phyloP scores from a whole-genome alignment of 2,113 vertebrate genomes.

The Gasterosteus nipponicus region DNA sequence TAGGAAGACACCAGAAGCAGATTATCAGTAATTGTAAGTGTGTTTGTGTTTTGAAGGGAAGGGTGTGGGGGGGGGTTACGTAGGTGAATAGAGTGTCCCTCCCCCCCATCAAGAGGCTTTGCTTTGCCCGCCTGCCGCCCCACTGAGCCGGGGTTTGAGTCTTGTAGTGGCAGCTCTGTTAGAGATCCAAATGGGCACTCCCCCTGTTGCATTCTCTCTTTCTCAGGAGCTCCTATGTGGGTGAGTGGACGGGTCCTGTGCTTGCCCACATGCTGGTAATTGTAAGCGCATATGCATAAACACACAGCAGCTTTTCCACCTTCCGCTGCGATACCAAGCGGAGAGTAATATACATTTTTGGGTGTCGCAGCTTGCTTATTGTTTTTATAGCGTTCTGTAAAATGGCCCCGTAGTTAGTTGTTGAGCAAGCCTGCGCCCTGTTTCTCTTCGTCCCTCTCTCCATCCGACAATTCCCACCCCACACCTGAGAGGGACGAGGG shows the following conservation, averaged over 20 bases:
- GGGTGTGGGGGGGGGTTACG: slow-evolving; percentile 81
- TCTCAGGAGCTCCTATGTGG: slow-evolving; percentile 28
- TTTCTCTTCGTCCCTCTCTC: slow-evolving; percentile 20
- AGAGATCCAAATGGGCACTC: slow-evolving; percentile 90
- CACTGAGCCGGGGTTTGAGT: slow-evolving; percentile 93
- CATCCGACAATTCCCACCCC: slow-evolving; percentile 9
- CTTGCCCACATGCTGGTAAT: slow-evolving; percentile 23
- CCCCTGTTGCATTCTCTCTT: slow-evolving; percentile 28
- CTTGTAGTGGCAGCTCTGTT: slow-evolving; percentile 91
- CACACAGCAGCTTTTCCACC: slow-evolving; percentile 15
- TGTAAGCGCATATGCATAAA: slow-evolving; percentile 36
- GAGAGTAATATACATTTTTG: background rate
- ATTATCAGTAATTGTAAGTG: slow-evolving; percentile 96
- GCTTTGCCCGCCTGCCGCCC: slow-evolving; percentile 88
- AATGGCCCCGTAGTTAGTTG: background rate
- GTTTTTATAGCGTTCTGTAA: background rate
- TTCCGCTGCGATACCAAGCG: slow-evolving; percentile 14
- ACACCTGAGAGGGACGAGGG: slow-evolving; percentile 53
- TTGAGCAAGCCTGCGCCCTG: slow-evolving; percentile 12
- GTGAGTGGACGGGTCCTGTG: slow-evolving; percentile 26
- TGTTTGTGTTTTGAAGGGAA: slow-evolving; percentile 88
- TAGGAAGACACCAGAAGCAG: slow-evolving; percentile 89
- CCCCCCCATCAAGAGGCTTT: slow-evolving; percentile 82
- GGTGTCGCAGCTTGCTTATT: background rate
- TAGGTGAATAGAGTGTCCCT: slow-evolving; percentile 83